Evolutionary conservation across 2,888 invertebrate species (phyloP).

Genomic region (Oegoconia quadripuncta): DNA sequence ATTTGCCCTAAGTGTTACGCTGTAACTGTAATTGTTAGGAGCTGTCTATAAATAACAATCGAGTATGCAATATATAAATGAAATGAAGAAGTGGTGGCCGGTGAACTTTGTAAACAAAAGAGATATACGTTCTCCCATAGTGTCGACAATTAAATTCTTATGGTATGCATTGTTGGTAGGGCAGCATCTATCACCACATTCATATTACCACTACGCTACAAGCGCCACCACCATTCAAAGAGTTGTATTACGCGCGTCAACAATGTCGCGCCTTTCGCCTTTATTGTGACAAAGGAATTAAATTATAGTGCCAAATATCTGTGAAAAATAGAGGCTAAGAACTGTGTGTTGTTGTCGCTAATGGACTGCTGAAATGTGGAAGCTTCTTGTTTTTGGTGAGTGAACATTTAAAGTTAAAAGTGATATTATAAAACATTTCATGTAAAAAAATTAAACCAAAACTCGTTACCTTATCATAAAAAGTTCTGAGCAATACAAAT

Average conservation of each 20-base stretch:
- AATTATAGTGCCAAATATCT: not conserved
- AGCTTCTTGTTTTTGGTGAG: conserved; percentile 28
- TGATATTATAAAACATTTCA: no score
- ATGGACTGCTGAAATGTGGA: conserved; percentile 31
- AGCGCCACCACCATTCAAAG: not conserved
- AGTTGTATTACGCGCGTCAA: not conserved
- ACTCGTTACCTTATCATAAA: no score
- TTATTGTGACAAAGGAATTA: not conserved
- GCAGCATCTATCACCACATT: not conserved
- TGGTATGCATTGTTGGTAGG: not conserved
- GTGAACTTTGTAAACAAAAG: no score
- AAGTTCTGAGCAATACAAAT: no score
- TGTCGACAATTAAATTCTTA: not conserved
- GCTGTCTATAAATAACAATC: no score
- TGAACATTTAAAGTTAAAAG: not conserved
- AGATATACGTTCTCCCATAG: not conserved
- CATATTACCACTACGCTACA: not conserved
- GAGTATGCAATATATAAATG: no score
- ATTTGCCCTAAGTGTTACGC: no score
- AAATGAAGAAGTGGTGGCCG: no score
- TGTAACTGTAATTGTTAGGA: no score
- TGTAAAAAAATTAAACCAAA: no score
- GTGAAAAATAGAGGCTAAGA: not conserved
- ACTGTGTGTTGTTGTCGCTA: conserved; percentile 5
- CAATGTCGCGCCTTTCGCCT: conserved; percentile 5